Evolutionary conservation across 2,888 invertebrate genomes (phyloP), one percentile per base, ranked within the genome.

Genomic region (Agelastica alni): DNA sequence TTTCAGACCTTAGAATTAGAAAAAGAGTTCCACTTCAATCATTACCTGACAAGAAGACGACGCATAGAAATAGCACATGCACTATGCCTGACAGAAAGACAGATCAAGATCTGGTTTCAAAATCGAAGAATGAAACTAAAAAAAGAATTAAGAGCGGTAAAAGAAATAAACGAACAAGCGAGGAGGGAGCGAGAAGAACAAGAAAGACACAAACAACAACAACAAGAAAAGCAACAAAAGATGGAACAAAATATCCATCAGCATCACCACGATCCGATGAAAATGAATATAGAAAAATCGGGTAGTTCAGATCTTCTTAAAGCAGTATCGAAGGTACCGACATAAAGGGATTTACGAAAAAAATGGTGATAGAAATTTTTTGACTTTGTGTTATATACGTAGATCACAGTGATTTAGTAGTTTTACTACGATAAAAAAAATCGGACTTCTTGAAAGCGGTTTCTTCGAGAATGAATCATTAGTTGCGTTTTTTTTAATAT

Each of bases 11-110:
- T 96, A 80, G 96, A 97, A 78, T 85, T 97, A 79, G 97, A 97
- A 79, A 96, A 96, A 80, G 97, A 97, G 83, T 97, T 97, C 82
- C 94, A 96, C 77, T 96, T 95, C 82, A 97, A 96, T 81, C 95
- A 96, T 76, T 97, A 97, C 80, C 84, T 97, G 78, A 96, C 96
- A 70, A 86, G 97, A 75, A 85, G 96, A 77, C 88, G 96, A 78
- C 86, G 96, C 81, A 96, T 96, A 80, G 96, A 97, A 80, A 96
- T 96, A 69, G 96, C 96, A 37, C 96, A 96, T 79, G 93, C 94
- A 51, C 87, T 97, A 56, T 94, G 95, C 78, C 86, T 96, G 70
- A 95, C 96, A 68, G 96, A 96, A 80, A 83, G 96, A 72, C 96
- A 96, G 83, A 96, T 95, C 75, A 95, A 95, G 81, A 95, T 94